These are phyloP conservation scores for Allophyes oxyacanthae DNA, from an alignment of 2,888 invertebrate species.

Conservation along the genomic window DNA sequence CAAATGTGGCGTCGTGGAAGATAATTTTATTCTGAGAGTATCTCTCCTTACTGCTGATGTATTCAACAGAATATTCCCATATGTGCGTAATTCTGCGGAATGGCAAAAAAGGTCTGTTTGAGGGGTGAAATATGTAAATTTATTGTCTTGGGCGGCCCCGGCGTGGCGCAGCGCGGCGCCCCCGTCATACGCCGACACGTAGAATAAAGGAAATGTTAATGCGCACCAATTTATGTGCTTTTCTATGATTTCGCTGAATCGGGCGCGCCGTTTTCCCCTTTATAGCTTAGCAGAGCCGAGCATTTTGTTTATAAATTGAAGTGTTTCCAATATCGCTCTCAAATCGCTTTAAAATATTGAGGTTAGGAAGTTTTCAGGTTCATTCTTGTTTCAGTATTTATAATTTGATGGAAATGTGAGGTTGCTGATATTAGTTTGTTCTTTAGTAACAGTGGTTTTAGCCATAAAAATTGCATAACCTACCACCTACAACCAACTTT, in stretches of 20 bases:
- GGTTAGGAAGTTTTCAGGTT: slow-evolving; percentile 5
- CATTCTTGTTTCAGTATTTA: slow-evolving; percentile 2
- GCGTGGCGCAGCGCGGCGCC: slow-evolving; percentile 73
- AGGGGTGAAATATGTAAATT: slow-evolving; percentile 90
- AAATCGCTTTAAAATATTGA: slow-evolving; percentile 42
- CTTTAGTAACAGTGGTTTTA: no score
- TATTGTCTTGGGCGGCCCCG: slow-evolving; percentile 89
- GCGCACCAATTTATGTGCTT: slow-evolving; percentile 89
- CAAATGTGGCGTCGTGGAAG: slow-evolving; percentile 84
- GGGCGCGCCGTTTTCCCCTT: slow-evolving; percentile 81
- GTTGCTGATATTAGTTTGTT: not conserved
- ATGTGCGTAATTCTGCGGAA: slow-evolving; percentile 89
- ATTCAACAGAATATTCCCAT: slow-evolving; percentile 89
- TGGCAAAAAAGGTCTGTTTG: slow-evolving; percentile 90
- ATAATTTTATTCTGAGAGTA: slow-evolving; percentile 89
- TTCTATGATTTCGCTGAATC: slow-evolving; percentile 89
- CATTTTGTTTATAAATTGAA: slow-evolving; percentile 77
- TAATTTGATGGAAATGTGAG: slow-evolving; percentile 2
- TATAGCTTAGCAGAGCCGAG: slow-evolving; percentile 68
- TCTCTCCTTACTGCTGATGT: slow-evolving; percentile 88
- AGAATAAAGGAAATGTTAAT: slow-evolving; percentile 90
- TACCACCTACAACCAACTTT: not conserved
- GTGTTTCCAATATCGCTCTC: slow-evolving; percentile 64
- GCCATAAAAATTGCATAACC: no score
- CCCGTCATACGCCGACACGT: slow-evolving; percentile 89